Base-by-base conservation (phyloP, 2,888 invertebrate genomes). In the Apodemia mormo region DNA sequence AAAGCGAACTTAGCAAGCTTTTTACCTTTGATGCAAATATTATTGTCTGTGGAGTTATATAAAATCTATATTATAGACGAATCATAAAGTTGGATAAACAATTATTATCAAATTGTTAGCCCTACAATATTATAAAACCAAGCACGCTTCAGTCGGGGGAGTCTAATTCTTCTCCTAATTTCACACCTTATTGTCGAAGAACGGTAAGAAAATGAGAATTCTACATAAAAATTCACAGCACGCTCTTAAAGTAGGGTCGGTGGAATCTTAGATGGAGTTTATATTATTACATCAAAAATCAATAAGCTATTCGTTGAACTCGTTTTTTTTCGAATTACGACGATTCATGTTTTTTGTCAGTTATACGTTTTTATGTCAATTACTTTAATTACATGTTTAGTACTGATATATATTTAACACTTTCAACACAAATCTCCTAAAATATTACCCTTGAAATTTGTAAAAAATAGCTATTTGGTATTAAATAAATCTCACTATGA, bases 141-240 rank as follows among this genome's bases (percentile, higher is more conserved):
- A 77, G 80, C 92, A 92, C 92, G 92, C 85, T 72, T 80, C 76
- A 78, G 80, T 78, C 80, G 82, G 84, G 90, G 90, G 89, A 87
- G 85, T 84, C 88, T 91, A 92, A 92, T 92, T 91, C 90, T 88
- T 85, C 85, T 85, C 87, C 90, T 92, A 92, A 92, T 91, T 92
- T 93, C 86, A 85, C 89, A 92, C 91, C 92, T 90, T 92, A 91
- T 90, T 89, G 88, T 86, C 80, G 85, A 85, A 81, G 83, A 81
- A 82, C 78, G 82, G 82, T 82, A 87, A 86, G 88, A 87, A 88
- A 90, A 88, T 87, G 83, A 87, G 82, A 85, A 84, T 86, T 87
- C 87, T 89, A 85, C 80, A 84, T 82, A 81, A 81, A 81, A 85
- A 84, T 83, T 85, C 83, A 76, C 80, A 80, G 81, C 81, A 82